A percentile compares a stretch with the other conserved stretches of the same genome.
Conservation (phyloP, 2,113 vertebrate species). For the Calyptomena viridis region DNA sequence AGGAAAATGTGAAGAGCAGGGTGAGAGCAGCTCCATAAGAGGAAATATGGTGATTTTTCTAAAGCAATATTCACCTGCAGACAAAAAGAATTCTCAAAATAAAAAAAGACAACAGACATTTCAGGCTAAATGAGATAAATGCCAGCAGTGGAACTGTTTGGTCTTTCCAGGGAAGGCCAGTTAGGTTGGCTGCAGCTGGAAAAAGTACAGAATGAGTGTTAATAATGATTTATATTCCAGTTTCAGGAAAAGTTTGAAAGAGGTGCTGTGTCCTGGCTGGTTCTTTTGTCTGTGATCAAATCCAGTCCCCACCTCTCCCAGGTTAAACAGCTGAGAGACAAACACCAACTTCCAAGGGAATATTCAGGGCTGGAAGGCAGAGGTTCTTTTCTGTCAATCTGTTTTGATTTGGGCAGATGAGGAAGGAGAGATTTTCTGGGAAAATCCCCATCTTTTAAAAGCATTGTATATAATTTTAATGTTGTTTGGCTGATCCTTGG, state of each 20-base stretch:
- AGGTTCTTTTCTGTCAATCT: background rate
- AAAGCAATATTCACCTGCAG: background rate
- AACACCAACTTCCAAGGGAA: background rate
- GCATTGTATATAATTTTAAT: background rate
- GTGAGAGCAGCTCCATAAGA: background rate
- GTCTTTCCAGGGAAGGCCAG: background rate
- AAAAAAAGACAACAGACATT: accelerated
- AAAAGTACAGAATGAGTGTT: background rate
- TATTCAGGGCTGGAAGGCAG: background rate
- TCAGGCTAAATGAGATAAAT: background rate
- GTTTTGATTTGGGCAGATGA: background rate
- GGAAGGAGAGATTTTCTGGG: background rate
- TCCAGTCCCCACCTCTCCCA: background rate
- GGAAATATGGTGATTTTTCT: background rate
- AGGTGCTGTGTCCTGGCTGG: background rate
- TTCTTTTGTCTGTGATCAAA: background rate
- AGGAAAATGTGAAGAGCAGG: background rate
- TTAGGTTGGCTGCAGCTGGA: background rate
- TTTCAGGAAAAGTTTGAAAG: background rate
- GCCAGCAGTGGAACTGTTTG: background rate
- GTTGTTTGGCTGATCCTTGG: background rate
- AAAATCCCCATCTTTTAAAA: accelerated
- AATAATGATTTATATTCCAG: background rate
- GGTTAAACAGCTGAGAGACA: background rate
- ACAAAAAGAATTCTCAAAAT: accelerated